Evolutionary conservation across 2,113 vertebrate genomes (phyloP), one percentile per base, ranked within the genome.

Genomic region (Podarcis raffonei): DNA sequence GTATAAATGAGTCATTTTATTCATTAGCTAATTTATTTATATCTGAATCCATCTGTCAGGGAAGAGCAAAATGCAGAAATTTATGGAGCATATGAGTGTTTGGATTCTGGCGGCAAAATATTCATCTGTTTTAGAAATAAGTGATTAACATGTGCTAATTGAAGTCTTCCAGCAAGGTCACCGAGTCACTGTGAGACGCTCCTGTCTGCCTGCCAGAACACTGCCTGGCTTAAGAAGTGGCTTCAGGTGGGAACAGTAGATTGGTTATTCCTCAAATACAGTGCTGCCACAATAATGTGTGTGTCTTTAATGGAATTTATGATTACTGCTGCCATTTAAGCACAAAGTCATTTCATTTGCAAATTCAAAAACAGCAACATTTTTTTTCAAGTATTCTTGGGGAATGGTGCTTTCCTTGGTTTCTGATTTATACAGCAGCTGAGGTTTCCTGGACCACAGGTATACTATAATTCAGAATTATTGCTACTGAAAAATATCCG

Each of bases 131-230:
- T 91, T 81, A 59, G 76, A 79, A 87, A 89, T 83, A 90, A 89
- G 84, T 78, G 92, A 93, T 93, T 91, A 88, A 92, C 88, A 91
- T 74, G 86, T 85, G 89, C 89, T 91, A 91, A 91, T 94, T 87
- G 89, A 90, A 84, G 75, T 83, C 86, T 77, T 81, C 88, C n/a
- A 62, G 79, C 83, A 76, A 87, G 6, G 83, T 81, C 62, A 90
- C 69, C 80, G 65, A 87, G 83, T 2, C 42, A 23, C 8, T 3
- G 0, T 30, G 87, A 87, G 82, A 3, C 22, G 84, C 39, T 69
- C 15, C 2, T 4, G 32, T 42, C 74, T 53, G 35, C 3, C 2
- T 66, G 53, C 81, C 53, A 78, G 80, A 16, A 2, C 2, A 20
- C 37, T 11, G 0, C 4, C 0, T 30, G 20, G 6, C 74, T 77